Conservation (phyloP, 2,113 vertebrate genomes). For the Gopherus evgoodei region DNA sequence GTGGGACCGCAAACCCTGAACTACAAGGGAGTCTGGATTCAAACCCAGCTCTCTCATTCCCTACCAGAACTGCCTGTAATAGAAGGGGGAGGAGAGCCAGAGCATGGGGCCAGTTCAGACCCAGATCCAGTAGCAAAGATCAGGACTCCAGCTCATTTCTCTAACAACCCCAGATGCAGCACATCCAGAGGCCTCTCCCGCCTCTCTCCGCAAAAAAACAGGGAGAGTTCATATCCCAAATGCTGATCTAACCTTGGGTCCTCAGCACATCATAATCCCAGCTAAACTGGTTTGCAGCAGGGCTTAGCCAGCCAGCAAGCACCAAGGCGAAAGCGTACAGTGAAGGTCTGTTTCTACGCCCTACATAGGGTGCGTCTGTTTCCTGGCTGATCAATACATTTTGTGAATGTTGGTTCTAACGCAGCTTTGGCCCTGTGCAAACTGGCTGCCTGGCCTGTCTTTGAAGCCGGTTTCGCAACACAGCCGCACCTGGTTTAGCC, state of each 20-base stretch:
- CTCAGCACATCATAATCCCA: neutral
- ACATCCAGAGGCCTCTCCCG: neutral
- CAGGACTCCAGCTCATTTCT: neutral
- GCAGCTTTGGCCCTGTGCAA: neutral
- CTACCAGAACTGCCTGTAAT: neutral
- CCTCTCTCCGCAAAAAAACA: neutral
- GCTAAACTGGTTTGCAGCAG: neutral
- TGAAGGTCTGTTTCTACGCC: neutral
- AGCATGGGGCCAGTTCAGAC: neutral
- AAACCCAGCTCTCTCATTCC: neutral
- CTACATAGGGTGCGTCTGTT: neutral
- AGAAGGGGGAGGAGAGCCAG: neutral
- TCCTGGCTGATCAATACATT: neutral
- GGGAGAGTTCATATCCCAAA: neutral
- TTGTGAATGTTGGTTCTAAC: neutral
- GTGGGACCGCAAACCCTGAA: neutral
- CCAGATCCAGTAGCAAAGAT: neutral
- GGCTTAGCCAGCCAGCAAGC: neutral
- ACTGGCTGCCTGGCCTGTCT: neutral
- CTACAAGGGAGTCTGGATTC: neutral
- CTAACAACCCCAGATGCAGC: neutral
- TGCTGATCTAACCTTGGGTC: neutral
- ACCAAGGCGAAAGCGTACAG: neutral
- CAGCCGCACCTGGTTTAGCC: too few species aligned
- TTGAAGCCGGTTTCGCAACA: neutral